Conservation (phyloP, 2,113 vertebrate genomes). For the Microtus pennsylvanicus region DNA sequence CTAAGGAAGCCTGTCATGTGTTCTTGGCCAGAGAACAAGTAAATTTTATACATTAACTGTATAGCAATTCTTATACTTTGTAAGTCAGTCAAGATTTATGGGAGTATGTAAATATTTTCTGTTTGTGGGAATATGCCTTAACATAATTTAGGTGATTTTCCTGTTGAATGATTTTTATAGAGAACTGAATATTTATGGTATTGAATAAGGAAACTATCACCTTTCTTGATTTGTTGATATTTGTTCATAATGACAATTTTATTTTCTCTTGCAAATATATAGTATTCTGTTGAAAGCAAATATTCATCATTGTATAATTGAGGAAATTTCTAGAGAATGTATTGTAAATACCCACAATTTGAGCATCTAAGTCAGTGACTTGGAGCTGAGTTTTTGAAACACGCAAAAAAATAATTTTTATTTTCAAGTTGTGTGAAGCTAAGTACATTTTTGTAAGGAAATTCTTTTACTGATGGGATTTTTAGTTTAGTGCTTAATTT, state of each 20-base stretch:
- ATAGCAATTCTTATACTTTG: neutral
- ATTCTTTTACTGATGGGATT: neutral
- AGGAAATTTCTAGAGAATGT: neutral
- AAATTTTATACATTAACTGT: neutral
- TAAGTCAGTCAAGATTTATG: neutral
- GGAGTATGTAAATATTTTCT: neutral
- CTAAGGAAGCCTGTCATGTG: neutral
- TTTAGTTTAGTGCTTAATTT: constrained; percentile 12
- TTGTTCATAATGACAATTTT: neutral
- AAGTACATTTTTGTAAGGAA: constrained; percentile 3
- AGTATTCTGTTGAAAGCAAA: constrained; percentile 9
- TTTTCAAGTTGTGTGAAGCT: constrained; percentile 1
- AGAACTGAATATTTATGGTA: neutral
- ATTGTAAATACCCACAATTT: neutral
- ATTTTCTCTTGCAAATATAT: constrained; percentile 2
- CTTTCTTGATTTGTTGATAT: neutral
- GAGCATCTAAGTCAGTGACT: neutral
- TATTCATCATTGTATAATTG: neutral
- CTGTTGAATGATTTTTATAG: neutral
- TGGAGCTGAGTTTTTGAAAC: neutral
- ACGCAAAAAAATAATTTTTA: neutral
- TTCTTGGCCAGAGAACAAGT: neutral
- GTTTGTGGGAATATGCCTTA: neutral
- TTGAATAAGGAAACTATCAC: neutral
- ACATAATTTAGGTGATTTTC: neutral